Evolutionary conservation across 2,113 vertebrate genomes (phyloP), one percentile per base, ranked within the genome.

Genomic region (Empidonax traillii): DNA sequence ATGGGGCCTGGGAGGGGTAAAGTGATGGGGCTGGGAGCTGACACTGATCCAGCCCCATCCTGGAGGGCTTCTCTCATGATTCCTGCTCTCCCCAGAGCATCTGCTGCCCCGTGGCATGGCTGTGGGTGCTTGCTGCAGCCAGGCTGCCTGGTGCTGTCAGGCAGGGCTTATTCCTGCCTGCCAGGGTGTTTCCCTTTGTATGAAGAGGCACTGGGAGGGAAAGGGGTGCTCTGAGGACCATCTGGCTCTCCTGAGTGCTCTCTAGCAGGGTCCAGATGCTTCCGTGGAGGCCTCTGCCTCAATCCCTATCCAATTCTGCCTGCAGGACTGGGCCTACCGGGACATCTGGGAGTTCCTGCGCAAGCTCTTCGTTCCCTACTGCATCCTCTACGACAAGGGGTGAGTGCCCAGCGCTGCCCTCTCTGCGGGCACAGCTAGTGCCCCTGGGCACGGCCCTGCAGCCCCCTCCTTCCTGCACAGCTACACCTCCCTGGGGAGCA

Each of bases 341-440:
- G 98, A 99, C 96, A 99, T 99, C 97, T 99, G 99, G 99, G 97
- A 98, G 5, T 99, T 99, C 79, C 96, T 99, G 63, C 99, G 99
- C 56, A 98, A 97, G 6, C 97, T 99, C 9, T 99, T 98, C 14
- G 97, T 99, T 33, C 99, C 99, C 1, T 99, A 99, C 98, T 99
- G 99, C 44, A 94, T 99, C 84, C 99, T 99, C 33, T 99, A 99
- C 5, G 99, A 99, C 93, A 99, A 98, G 93, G 99, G 99, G 99
- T 99, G 96, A 98, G 98, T 73, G 27, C 14, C 21, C 1, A 1
- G 31, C 8, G 23, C 84, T 41, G 43, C 46, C 14, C 12, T 27
- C 28, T 30, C 52, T 5, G 37, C 2, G 0, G 3, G 43, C 8
- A 5, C 14, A 3, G 56, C 44, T 21, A 4, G 16, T 49, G n/a